A percentile compares a stretch with the other conserved stretches of the same genome.
Evolutionary conservation across 2,797 vertebrate species (phyloP).

Genomic region (Cyprinella venusta): DNA sequence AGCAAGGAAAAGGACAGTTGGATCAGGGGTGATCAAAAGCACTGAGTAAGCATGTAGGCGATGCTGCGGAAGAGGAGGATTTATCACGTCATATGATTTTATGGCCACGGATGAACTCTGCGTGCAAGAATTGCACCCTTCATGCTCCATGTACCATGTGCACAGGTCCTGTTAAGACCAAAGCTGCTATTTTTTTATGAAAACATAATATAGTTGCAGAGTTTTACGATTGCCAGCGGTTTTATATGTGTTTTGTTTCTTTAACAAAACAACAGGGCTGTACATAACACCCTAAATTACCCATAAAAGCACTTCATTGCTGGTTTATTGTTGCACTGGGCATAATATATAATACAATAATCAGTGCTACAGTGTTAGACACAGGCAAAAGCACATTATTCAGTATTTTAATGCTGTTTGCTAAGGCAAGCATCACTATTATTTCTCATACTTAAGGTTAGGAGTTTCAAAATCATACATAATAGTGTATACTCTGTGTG

Average conservation of each 20-base stretch:
- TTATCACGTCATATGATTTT: conserved; percentile 68
- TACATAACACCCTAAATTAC: conserved; percentile 26
- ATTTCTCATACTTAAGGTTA: not conserved
- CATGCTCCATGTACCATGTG: conserved; percentile 31
- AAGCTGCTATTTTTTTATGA: conserved; percentile 16
- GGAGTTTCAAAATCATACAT: too few species aligned
- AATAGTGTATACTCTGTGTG: too few species aligned
- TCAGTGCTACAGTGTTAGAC: conserved; percentile 7
- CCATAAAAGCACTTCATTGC: conserved; percentile 9
- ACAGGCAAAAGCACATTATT: not conserved
- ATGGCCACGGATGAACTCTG: conserved; percentile 43
- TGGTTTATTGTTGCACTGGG: conserved; percentile 14
- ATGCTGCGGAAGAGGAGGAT: conserved; percentile 51
- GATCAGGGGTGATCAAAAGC: conserved; percentile 73
- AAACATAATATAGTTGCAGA: not conserved
- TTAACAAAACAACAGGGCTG: conserved; percentile 21
- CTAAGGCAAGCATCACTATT: not conserved
- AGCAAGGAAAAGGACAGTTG: conserved; percentile 54
- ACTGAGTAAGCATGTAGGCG: conserved; percentile 67
- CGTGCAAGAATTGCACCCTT: conserved; percentile 19
- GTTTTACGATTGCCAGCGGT: conserved; percentile 25
- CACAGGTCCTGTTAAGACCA: conserved; percentile 1
- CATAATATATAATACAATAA: conserved; percentile 20
- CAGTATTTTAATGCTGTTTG: conserved; percentile 2
- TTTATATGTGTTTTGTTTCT: conserved; percentile 20